Evolutionary conservation across 2,113 vertebrate genomes (phyloP), one percentile per base, ranked within the genome.

Genomic region (Periophthalmus modestus): DNA sequence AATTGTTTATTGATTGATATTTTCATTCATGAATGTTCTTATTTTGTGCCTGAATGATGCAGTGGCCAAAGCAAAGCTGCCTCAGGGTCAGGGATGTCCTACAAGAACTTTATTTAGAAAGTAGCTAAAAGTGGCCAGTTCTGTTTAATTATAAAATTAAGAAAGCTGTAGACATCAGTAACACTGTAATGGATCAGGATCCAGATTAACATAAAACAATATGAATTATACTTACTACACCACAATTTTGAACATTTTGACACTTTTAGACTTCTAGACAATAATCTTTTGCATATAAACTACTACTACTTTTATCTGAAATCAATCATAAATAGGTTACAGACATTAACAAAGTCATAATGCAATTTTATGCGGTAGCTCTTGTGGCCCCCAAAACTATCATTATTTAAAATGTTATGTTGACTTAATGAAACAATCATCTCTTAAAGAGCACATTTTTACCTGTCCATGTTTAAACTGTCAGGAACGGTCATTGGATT

Each of bases 1-100:
- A 62, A 62, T 62, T 33, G 59, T 62, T 62, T 62, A 62, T 62
- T 62, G 59, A 62, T 34, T 59, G 21, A 24, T 23, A 62, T 62
- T 34, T 62, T 28, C 59, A 33, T 62, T 62, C 23, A 34, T 62
- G 57, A 59, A 59, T 57, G 59, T 33, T 16, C 15, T 34, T 62
- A 33, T 18, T 34, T 33, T 62, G 15, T 34, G 59, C 59, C 59
- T 34, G 24, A 62, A 62, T 24, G 23, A 24, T 7, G 14, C 58
- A 18, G 58, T 18, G 57, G 23, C 14, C 57, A 28, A 28, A 59
- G 59, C 7, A 16, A 18, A 33, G 59, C 59, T 18, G 28, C 59
- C 24, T 33, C 59, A 18, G 28, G 59, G 59, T 33, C 59, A 18
- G 28, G 28, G 59, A 16, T 34, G 14, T 34, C 15, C 24, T 6